phyloP scores from a whole-genome alignment of 2,888 invertebrate species.

The Idaea aversata region DNA sequence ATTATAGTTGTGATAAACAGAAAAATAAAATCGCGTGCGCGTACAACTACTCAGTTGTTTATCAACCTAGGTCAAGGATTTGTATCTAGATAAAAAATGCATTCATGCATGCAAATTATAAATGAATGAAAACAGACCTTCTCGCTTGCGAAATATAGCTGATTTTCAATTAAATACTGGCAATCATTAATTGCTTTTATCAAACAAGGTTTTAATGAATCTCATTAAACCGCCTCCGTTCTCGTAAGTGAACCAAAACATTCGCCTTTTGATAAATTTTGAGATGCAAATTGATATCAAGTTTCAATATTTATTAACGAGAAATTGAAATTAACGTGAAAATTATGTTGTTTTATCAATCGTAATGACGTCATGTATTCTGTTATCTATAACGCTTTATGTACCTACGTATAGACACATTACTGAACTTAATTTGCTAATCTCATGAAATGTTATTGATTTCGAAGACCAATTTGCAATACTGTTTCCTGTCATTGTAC shows the following conservation, averaged over 20 bases:
- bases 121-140: constrained; percentile 8
- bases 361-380: not conserved
- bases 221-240: not conserved
- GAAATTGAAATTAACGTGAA: not conserved
- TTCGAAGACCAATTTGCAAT: too few relatives aligned
- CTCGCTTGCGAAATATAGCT: constrained; percentile 6
- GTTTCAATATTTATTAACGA: not conserved
- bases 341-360: not conserved
- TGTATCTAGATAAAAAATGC: constrained; percentile 37
- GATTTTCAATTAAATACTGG: constrained; percentile 6
- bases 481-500: too few relatives aligned
- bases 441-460: too few relatives aligned
- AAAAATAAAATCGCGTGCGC: constrained; percentile 12
- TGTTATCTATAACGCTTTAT: not conserved
- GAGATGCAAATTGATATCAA: not conserved
- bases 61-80: constrained; percentile 57
- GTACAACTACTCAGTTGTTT: constrained; percentile 30
- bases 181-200: constrained; percentile 34
- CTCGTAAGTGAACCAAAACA: constrained; percentile 1
- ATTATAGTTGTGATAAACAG: constrained; percentile 4
- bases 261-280: not conserved
- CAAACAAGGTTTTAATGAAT: constrained; percentile 22
- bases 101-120: constrained; percentile 28
- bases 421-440: not conserved
- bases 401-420: not conserved